Conservation (phyloP, 1,140 invertebrate genomes). For the Drosophila tristis region DNA sequence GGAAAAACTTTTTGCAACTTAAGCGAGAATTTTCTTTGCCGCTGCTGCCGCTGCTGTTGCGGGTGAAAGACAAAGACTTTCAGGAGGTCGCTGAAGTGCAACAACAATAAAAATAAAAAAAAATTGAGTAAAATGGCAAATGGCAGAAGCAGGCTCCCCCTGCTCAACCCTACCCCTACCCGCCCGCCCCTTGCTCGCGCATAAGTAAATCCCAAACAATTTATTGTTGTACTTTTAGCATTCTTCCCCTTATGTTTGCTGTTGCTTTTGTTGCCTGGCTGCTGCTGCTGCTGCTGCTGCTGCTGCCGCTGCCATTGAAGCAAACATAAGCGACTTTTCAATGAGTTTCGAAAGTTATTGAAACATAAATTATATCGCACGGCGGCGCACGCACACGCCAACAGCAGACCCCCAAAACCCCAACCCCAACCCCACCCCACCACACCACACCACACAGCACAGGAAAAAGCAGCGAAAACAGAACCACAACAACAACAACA, state of each 20-base stretch:
- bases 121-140: slow-evolving; percentile 79
- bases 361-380: slow-evolving; percentile 82
- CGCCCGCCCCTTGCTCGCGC: slow-evolving; percentile 7
- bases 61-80: slow-evolving; percentile 57
- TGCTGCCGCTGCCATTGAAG: slow-evolving; percentile 70
- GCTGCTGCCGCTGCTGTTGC: neutral
- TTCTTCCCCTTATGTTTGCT: slow-evolving; percentile 65
- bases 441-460: neutral
- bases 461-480: slow-evolving; percentile 38
- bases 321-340: slow-evolving; percentile 82
- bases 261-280: slow-evolving; percentile 42
- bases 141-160: slow-evolving; percentile 50
- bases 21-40: slow-evolving; percentile 67
- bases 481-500: slow-evolving; percentile 38
- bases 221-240: slow-evolving; percentile 82
- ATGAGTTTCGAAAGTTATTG: slow-evolving; percentile 82
- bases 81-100: slow-evolving; percentile 74
- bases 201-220: slow-evolving; percentile 80
- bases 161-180: neutral
- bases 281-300: slow-evolving; percentile 40
- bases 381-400: slow-evolving; percentile 71
- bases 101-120: slow-evolving; percentile 76
- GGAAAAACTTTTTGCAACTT: slow-evolving; percentile 80
- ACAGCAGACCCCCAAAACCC: slow-evolving; percentile 38
- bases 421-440: neutral